These are phyloP conservation scores for Spicauda simplicius DNA, from an alignment of 2,888 invertebrate species.

Conservation along the genomic window DNA sequence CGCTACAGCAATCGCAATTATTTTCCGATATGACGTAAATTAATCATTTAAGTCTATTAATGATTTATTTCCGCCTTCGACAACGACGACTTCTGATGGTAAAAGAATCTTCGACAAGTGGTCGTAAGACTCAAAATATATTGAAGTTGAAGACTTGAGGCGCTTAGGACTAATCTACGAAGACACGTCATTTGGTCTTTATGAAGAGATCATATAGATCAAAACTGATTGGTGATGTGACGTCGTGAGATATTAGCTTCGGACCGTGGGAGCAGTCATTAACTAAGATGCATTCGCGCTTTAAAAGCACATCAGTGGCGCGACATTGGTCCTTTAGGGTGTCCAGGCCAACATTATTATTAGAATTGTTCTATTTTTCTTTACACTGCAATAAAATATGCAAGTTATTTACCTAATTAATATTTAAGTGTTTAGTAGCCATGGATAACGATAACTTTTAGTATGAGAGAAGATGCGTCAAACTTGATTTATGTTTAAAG, in stretches of 20 bases:
- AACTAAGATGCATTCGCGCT: conserved; percentile 51
- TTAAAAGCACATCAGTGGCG: conserved; percentile 62
- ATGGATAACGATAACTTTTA: no score
- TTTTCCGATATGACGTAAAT: conserved; percentile 36
- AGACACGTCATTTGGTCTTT: background rate
- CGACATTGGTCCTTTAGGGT: no score
- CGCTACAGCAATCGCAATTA: conserved; percentile 22
- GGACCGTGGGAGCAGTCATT: conserved; percentile 58
- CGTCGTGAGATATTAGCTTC: conserved; percentile 8
- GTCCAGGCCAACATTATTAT: no score
- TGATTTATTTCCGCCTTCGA: conserved; percentile 38
- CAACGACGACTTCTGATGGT: no score
- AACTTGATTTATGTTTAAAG: no score
- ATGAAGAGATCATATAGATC: background rate
- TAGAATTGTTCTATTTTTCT: no score
- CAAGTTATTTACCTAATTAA: no score
- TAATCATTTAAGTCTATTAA: conserved; percentile 42
- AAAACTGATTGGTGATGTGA: background rate
- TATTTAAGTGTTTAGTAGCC: no score
- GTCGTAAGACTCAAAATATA: background rate
- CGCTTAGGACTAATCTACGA: background rate
- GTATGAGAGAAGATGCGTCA: no score
- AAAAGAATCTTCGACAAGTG: background rate
- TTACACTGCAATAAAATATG: no score
- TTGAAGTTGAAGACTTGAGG: background rate